A percentile compares a stretch with the other conserved stretches of the same genome.
These are phyloP conservation scores for Euplagia quadripunctaria DNA, from an alignment of 2,888 invertebrate genomes.

Conservation along the genomic window DNA sequence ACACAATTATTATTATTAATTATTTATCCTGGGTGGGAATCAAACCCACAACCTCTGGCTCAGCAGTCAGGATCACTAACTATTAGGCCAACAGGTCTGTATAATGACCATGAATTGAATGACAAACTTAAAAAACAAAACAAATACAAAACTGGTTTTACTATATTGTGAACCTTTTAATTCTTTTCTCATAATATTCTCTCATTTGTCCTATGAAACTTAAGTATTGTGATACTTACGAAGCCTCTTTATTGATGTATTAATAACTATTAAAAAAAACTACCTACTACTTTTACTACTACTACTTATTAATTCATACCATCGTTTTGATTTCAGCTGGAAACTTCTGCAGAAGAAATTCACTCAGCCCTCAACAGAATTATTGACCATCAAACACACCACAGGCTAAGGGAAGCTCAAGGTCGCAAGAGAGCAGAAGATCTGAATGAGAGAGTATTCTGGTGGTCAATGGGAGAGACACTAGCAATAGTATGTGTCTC, in stretches of 20 bases:
- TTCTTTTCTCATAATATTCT: not conserved
- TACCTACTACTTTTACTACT: too few species aligned
- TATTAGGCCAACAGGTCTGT: too few species aligned
- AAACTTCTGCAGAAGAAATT: slow-evolving; percentile 95
- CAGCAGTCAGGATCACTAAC: too few species aligned
- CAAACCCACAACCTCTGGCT: too few species aligned
- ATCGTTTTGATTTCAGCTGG: slow-evolving; percentile 90
- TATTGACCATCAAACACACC: slow-evolving; percentile 98
- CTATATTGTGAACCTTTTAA: too few species aligned
- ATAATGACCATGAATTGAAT: not conserved
- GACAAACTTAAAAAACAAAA: not conserved
- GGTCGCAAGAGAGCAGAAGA: slow-evolving; percentile 98
- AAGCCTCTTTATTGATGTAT: too few species aligned
- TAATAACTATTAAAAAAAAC: not conserved
- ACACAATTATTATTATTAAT: too few species aligned
- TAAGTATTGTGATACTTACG: not conserved
- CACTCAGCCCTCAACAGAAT: slow-evolving; percentile 96
- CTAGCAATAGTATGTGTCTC: slow-evolving; percentile 94
- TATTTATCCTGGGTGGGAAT: too few species aligned
- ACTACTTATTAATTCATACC: slow-evolving; percentile 11
- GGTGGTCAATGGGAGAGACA: slow-evolving; percentile 97
- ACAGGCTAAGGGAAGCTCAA: slow-evolving; percentile 97
- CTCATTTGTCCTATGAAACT: not conserved
- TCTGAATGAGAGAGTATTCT: slow-evolving; percentile 96
- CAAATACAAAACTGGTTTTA: not conserved